Evolutionary conservation across 1,140 invertebrate genomes (phyloP), one percentile per base, ranked within the genome.

Genomic region (Nasonia longicornis): DNA sequence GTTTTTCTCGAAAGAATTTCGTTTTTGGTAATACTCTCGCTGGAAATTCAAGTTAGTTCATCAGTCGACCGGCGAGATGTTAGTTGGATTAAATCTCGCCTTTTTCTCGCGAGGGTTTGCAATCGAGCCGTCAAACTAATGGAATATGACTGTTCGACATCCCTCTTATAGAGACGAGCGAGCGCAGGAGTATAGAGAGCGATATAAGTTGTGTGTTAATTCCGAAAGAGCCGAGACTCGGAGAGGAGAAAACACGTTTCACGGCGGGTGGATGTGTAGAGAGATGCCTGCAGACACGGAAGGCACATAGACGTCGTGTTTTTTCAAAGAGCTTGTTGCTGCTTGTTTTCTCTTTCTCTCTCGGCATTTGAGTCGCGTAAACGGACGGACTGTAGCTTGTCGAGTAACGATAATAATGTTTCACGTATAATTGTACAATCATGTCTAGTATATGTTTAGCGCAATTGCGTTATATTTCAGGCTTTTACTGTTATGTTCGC

Each of bases 121-220:
- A 26, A 58, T 29, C 26, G 64, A n/a, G 72, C 1, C 77, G 22
- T 84, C 83, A 85, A 84, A 84, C 79, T 85, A 85, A 85, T 85
- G 83, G 82, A 85, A 83, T 84, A 84, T 84, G 38, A 42, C 45
- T 84, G 83, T 85, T 79, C 63, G 81, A 72, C 72, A 66, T 29
- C 73, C 64, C 58, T 75, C 35, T 31, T n/a, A n/a, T 58, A 58
- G 0, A 58, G 4, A 16, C 1, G 16, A 20, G 20, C 70, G 45
- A 45, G 67, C 75, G 67, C 69, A 8, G 31, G 66, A 35, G 31
- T 35, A 26, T 26, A 35, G 31, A 35, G 31, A 67, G 20, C 35
- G 35, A 38, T 71, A 42, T 71, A 71, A 71, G 69, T 26, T 26
- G 26, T 26, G 26, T 26, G 26, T 26, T 26, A 26, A 26, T 26